Conservation (phyloP, 2,888 invertebrate species). For the Cacoxenus indagator region DNA sequence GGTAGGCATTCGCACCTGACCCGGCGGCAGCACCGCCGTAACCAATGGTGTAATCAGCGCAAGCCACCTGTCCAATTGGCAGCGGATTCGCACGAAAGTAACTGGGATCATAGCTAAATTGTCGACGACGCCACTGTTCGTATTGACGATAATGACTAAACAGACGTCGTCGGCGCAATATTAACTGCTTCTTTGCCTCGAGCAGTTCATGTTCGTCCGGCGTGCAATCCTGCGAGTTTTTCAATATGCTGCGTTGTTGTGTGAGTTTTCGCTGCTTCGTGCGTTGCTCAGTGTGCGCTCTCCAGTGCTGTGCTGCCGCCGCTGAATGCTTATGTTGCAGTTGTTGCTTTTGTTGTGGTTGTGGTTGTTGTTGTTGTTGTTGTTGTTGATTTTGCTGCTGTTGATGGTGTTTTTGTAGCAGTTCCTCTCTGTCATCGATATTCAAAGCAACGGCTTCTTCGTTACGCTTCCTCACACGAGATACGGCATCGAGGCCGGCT, state of each 20-base stretch:
- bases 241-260: constrained; percentile 64
- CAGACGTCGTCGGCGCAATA: constrained; percentile 65
- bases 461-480: no score
- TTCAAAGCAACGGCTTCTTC: background rate
- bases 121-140: constrained; percentile 69
- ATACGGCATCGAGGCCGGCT: no score
- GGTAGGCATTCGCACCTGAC: constrained; percentile 53
- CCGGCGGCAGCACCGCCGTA: constrained; percentile 30
- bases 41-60: constrained; percentile 45
- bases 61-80: constrained; percentile 50
- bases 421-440: constrained; percentile 3
- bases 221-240: constrained; percentile 61
- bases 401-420: background rate
- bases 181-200: constrained; percentile 68
- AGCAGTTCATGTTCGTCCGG: constrained; percentile 62
- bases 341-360: background rate
- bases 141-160: constrained; percentile 70
- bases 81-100: constrained; percentile 65
- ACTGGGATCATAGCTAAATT: constrained; percentile 70
- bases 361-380: background rate
- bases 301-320: constrained; percentile 26
- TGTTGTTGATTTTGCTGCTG: constrained; percentile 36
- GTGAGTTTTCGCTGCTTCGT: constrained; percentile 57
- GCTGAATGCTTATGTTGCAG: constrained; percentile 30
- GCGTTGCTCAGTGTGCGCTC: constrained; percentile 29